A percentile compares a stretch with the other conserved stretches of the same genome.
These are phyloP conservation scores for Monodelphis domestica DNA, from an alignment of 2,797 vertebrate species.

Conservation along the genomic window DNA sequence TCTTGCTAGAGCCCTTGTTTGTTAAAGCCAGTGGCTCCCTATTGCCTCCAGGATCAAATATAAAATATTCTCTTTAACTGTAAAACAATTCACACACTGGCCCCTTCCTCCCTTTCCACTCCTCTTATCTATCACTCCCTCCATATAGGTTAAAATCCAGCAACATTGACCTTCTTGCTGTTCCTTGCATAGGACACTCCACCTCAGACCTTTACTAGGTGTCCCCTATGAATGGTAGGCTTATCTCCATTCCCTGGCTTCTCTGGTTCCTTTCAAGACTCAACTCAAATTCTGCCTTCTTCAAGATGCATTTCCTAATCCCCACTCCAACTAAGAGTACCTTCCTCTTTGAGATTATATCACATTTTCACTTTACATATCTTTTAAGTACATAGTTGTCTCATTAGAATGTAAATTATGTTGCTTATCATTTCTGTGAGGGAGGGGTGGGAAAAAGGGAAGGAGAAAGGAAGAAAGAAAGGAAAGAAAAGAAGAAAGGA, in stretches of 20 bases:
- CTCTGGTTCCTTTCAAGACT: no score
- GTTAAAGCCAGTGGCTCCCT: not conserved
- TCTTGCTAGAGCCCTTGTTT: not conserved
- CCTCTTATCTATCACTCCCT: not conserved
- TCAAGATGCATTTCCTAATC: not conserved
- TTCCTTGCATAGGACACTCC: no score
- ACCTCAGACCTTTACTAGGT: no score
- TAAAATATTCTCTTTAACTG: not conserved
- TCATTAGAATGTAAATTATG: not conserved
- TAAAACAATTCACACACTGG: not conserved
- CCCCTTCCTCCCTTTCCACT: not conserved
- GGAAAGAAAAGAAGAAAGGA: no score
- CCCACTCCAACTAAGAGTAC: not conserved
- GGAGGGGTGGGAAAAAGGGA: no score
- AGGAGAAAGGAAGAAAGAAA: no score
- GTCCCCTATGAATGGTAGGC: no score
- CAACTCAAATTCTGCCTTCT: not conserved
- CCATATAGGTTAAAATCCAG: not conserved
- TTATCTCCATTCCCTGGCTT: no score
- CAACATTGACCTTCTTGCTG: no score
- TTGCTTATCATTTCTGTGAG: no score
- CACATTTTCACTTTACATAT: not conserved
- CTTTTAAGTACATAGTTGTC: not conserved
- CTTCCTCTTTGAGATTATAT: not conserved
- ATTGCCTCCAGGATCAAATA: no score